Evolutionary conservation across 92 coral and sea anemone genomes (phyloP), one percentile per base, ranked within the genome.

Genomic region (Pocillopora grandis): DNA sequence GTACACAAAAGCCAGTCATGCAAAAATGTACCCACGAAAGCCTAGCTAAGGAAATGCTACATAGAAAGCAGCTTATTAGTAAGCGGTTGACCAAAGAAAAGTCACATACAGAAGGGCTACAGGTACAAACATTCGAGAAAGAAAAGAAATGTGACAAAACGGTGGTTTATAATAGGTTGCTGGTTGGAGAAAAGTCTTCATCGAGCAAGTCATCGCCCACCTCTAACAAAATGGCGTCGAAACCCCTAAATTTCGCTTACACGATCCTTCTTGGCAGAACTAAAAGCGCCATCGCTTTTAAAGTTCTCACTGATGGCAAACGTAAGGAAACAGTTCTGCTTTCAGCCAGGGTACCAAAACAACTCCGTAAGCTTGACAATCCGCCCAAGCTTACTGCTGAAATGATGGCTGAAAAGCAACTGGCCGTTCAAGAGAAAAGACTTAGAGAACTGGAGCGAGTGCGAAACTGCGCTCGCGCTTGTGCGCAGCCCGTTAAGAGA

Each of bases 341-440:
- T 49, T 81, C 77, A 10, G 85, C 85, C 17, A 60, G 85, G 16
- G 21, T 81, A 10, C 85, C 85, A 49, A 71, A 63, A 16, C 1
- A 33, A 16, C 70, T 81, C 27, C 85, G 85, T 42, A 81, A 56
- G 52, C 66, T 71, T 20, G 61, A 81, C 70, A 66, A 33, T 42
- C 69, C 85, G 9, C 61, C 60, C n/a, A 60, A 55, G 18, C 76
- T 81, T 48, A 61, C 85, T 18, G 37, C 85, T 81, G 85, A 81
- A 60, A 21, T 21, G 12, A 5, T 81, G 35, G 37, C 52, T 17
- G 85, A 69, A 17, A 81, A 71, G 63, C 62, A 71, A 36, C 69
- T 33, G 21, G 77, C 60, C 19, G 85, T 77, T 5, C 71, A 58
- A 60, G 69, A 72, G 62, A 81, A 71, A n/a, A 58, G 85, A 60